Evolutionary conservation across 2,797 vertebrate genomes (phyloP).

Genomic region (Sternarchorhynchus goeldii): DNA sequence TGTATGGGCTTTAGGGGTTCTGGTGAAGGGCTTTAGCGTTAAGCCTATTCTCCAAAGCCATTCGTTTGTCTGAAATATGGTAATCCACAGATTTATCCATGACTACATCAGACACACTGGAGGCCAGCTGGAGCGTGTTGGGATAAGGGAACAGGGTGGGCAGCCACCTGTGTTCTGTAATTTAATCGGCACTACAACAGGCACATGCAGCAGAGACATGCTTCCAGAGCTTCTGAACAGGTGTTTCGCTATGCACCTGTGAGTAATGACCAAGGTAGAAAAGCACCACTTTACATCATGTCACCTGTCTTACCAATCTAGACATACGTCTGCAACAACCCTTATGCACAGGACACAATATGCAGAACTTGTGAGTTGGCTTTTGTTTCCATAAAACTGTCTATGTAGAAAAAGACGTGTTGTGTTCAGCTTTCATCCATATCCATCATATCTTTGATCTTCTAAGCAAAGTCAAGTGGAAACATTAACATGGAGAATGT

Average conservation of each 20-base stretch:
- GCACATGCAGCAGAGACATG: neutral
- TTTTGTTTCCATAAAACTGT: neutral
- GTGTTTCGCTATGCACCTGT: conserved; percentile 10
- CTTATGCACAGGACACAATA: neutral
- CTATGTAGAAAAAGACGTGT: neutral
- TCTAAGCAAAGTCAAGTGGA: conserved; percentile 13
- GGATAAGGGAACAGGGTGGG: conserved; percentile 22
- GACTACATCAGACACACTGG: conserved; percentile 48
- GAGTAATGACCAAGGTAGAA: neutral
- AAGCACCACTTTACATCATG: neutral
- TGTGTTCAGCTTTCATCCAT: neutral
- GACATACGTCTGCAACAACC: neutral
- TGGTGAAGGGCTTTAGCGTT: conserved; percentile 44
- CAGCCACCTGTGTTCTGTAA: conserved; percentile 15
- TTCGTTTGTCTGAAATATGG: conserved; percentile 58
- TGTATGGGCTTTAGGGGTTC: conserved; percentile 40
- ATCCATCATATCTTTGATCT: neutral
- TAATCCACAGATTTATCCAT: conserved; percentile 55
- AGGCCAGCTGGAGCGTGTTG: conserved; percentile 44
- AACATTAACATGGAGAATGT: conserved; percentile 7
- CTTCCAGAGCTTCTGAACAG: conserved; percentile 9
- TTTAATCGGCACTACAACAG: conserved; percentile 36
- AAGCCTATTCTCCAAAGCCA: conserved; percentile 51
- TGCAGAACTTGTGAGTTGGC: neutral
- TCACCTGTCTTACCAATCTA: neutral